These are phyloP conservation scores for Zosterops japonicus DNA, from an alignment of 2,113 vertebrate genomes.

Conservation along the genomic window DNA sequence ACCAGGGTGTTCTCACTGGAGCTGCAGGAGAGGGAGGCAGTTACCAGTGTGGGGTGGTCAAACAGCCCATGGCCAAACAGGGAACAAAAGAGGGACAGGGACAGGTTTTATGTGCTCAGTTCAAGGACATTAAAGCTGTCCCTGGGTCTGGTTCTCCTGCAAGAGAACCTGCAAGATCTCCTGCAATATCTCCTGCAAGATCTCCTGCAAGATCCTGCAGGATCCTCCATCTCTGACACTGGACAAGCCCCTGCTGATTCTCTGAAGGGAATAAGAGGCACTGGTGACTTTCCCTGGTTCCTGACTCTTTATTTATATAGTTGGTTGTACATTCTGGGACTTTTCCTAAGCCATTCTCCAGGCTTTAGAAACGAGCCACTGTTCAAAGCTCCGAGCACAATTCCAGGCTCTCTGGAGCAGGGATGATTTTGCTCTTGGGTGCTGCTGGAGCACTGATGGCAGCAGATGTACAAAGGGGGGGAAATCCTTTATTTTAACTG, in stretches of 20 bases:
- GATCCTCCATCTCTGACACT: background rate
- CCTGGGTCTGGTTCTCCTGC: background rate
- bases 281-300: background rate
- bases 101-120: background rate
- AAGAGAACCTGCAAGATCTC: background rate
- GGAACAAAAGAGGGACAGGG: too few relatives aligned
- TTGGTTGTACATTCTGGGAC: background rate
- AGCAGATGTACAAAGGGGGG: background rate
- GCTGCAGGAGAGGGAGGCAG: background rate
- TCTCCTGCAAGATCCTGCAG: background rate
- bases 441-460: background rate
- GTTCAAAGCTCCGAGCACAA: background rate
- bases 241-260: background rate
- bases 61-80: background rate
- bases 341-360: background rate
- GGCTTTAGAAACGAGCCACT: background rate
- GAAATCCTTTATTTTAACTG: background rate
- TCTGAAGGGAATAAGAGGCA: background rate
- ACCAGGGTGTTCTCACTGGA: background rate
- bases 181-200: background rate
- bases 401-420: background rate
- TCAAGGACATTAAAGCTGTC: background rate
- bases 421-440: background rate
- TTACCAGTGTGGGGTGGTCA: background rate
- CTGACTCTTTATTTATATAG: background rate